These are phyloP conservation scores for Metalampra italica DNA, from an alignment of 2,888 invertebrate genomes.

Conservation along the genomic window DNA sequence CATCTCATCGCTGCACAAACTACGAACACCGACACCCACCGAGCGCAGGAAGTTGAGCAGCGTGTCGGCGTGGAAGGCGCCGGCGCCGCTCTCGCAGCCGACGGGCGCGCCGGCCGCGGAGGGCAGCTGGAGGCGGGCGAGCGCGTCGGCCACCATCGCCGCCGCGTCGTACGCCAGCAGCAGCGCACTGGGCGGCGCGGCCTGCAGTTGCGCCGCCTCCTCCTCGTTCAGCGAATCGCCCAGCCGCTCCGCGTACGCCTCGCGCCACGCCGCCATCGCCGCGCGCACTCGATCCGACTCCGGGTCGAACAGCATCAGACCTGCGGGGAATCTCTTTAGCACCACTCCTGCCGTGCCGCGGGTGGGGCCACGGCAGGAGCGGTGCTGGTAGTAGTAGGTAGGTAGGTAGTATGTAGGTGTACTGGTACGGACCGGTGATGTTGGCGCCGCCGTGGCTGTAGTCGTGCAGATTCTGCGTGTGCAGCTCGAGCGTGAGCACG, in stretches of 20 bases:
- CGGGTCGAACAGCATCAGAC: conserved; percentile 52
- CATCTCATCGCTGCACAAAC: not conserved
- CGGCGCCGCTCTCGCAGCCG: conserved; percentile 39
- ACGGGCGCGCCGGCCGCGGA: conserved; percentile 24
- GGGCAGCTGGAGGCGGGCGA: conserved; percentile 28
- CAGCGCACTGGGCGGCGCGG: conserved; percentile 33
- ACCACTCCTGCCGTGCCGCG: not conserved
- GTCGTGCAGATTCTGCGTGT: conserved; percentile 40
- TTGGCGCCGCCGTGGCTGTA: conserved; percentile 67
- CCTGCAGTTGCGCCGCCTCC: conserved; percentile 18
- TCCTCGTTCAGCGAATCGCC: conserved; percentile 13
- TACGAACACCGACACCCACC: conserved; percentile 20
- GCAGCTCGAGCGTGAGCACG: conserved; percentile 52
- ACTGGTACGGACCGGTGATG: conserved; percentile 46
- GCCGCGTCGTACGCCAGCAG: conserved; percentile 45
- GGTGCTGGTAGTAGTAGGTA: too few relatives aligned
- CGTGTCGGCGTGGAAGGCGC: conserved; percentile 62
- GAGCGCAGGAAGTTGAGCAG: conserved; percentile 64
- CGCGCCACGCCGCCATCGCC: conserved; percentile 17
- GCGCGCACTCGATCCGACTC: conserved; percentile 28
- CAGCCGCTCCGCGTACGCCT: conserved; percentile 24
- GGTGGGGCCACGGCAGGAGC: not conserved
- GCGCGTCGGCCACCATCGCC: conserved; percentile 29
- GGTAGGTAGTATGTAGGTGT: too few relatives aligned
- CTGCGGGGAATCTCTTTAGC: conserved; percentile 16